Conservation (phyloP, 2,888 invertebrate genomes). For the Drosophila pegasa region DNA sequence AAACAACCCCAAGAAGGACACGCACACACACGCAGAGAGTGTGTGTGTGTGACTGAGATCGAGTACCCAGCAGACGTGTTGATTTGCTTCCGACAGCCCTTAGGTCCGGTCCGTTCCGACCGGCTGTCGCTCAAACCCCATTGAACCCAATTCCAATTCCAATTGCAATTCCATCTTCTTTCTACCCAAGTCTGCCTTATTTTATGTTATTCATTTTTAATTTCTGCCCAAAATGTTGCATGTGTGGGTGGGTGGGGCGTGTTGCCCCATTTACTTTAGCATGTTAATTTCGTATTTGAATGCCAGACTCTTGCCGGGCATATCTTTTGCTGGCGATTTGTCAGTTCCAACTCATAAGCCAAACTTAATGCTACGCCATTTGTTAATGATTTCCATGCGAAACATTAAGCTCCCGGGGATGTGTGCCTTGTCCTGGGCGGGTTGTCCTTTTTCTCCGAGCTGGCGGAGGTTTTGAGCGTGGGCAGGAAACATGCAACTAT, state of each 20-base stretch:
- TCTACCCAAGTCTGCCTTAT: constrained; percentile 30
- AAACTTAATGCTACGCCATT: constrained; percentile 82
- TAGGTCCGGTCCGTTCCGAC: constrained; percentile 14
- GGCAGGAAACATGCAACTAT: constrained; percentile 17
- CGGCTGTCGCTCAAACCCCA: constrained; percentile 34
- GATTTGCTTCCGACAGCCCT: constrained; percentile 52
- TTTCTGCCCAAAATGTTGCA: constrained; percentile 41
- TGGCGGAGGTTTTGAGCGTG: constrained; percentile 1
- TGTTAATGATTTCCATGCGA: constrained; percentile 81
- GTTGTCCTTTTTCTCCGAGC: background rate
- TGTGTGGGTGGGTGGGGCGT: constrained; percentile 15
- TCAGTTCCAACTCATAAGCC: constrained; percentile 83
- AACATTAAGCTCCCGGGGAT: constrained; percentile 70
- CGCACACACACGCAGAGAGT: constrained; percentile 10
- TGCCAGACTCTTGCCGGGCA: constrained; percentile 26
- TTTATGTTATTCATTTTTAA: constrained; percentile 70
- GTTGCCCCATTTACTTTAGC: constrained; percentile 58
- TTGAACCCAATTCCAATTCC: constrained; percentile 25
- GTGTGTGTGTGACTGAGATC: constrained; percentile 9
- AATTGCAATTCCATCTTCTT: constrained; percentile 19
- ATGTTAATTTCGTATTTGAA: constrained; percentile 71
- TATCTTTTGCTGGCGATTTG: constrained; percentile 66
- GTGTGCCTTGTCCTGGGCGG: constrained; percentile 7
- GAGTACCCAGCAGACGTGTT: constrained; percentile 42
- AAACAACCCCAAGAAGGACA: constrained; percentile 41